These are phyloP conservation scores for Hermodice carunculata DNA, from an alignment of 2,888 invertebrate genomes.

Conservation along the genomic window DNA sequence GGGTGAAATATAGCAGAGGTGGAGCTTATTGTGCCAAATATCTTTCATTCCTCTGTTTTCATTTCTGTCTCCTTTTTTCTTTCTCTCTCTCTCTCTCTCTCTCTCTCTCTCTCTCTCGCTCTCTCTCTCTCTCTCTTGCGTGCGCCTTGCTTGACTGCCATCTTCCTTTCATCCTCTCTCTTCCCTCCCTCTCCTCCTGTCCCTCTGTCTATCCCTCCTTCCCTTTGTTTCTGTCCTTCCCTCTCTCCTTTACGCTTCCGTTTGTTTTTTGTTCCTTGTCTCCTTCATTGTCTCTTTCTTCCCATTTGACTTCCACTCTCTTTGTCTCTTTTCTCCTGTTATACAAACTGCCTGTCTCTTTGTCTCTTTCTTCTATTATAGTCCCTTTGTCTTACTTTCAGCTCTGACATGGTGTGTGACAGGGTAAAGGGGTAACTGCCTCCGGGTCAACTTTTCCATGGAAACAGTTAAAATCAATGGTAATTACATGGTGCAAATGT, in stretches of 20 bases:
- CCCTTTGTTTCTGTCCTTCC: background rate
- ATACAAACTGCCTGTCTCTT: too few relatives aligned
- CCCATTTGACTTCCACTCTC: background rate
- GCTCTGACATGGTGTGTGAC: too few relatives aligned
- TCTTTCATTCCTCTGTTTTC: background rate
- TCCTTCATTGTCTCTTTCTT: background rate
- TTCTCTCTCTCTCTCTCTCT: background rate
- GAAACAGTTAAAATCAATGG: too few relatives aligned
- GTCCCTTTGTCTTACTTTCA: too few relatives aligned
- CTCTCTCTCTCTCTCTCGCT: background rate
- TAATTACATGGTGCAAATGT: too few relatives aligned
- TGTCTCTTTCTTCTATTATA: too few relatives aligned
- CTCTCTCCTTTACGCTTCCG: background rate
- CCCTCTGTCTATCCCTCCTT: background rate
- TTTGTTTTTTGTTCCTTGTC: background rate
- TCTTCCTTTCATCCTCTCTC: background rate
- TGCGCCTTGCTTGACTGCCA: background rate
- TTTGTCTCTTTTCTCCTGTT: background rate
- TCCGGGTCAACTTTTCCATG: too few relatives aligned
- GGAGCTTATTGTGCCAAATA: too few relatives aligned
- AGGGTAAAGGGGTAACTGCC: too few relatives aligned
- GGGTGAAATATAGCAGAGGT: too few relatives aligned
- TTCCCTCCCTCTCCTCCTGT: background rate
- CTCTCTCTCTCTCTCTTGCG: background rate
- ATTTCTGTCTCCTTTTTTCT: background rate